phyloP scores from a whole-genome alignment of 1,140 invertebrate genomes.

The Orchestia grillus region DNA sequence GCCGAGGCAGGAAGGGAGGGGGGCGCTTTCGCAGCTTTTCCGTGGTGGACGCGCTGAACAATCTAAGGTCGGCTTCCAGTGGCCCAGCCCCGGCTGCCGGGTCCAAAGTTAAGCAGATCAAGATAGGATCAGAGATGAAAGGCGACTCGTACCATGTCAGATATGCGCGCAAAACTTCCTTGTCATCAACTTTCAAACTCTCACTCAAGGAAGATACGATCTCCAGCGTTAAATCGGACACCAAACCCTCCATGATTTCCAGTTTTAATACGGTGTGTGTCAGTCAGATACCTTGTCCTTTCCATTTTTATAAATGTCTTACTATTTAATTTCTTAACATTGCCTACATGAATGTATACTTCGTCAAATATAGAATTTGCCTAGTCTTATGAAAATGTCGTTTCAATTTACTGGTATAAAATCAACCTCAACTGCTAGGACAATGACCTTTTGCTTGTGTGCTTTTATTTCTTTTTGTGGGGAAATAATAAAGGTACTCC shows the following conservation, averaged over 20 bases:
- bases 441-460: too few relatives aligned
- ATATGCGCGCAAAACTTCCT: constrained; percentile 32
- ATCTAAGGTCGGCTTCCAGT: constrained; percentile 3
- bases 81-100: background rate
- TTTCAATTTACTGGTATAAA: too few relatives aligned
- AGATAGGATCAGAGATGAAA: constrained; percentile 35
- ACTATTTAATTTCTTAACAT: background rate
- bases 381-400: background rate
- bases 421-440: too few relatives aligned
- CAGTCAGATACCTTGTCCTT: background rate
- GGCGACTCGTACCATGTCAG: constrained; percentile 11
- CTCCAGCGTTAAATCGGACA: constrained; percentile 49
- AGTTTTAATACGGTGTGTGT: constrained; percentile 48
- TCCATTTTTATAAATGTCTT: background rate
- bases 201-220: constrained; percentile 25
- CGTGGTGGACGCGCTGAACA: constrained; percentile 29
- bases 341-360: background rate
- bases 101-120: background rate
- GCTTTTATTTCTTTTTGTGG: too few relatives aligned
- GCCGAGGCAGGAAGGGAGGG: background rate
- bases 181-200: constrained; percentile 42
- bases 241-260: constrained; percentile 40
- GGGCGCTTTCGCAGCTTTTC: constrained; percentile 36
- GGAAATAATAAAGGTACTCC: too few relatives aligned
- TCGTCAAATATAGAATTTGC: background rate